Evolutionary conservation across 2,888 invertebrate genomes (phyloP), one percentile per base, ranked within the genome.

Genomic region (Scaptomyza tumidula): DNA sequence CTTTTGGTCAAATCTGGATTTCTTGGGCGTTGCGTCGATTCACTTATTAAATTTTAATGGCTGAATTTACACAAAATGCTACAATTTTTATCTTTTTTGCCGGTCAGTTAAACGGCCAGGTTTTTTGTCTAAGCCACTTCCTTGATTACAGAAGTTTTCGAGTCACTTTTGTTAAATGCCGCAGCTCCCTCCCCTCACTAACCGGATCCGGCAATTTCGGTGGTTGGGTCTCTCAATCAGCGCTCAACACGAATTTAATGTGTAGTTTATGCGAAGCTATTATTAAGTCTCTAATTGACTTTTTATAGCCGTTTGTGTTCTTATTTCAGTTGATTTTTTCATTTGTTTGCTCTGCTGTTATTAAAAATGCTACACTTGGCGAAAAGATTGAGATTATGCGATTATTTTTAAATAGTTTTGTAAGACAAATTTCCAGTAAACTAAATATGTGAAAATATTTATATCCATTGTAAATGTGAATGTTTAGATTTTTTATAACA

Each of bases 281-380:
- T 80, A 88, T 88, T 88, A 88, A 86, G 59, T 86, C 75, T 86
- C 75, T 88, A 83, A 88, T 88, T 83, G 86, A 75, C 80, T 82
- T 82, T 82, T 86, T 86, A 86, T 88, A 69, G 77, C 56, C 66
- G 62, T 46, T 63, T 68, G 66, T 71, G 78, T 86, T 73, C 78
- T 75, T 61, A 50, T 78, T 78, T 73, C 55, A 16, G 41, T 41
- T 41, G 4, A 43, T 31, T 54, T 50, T 53, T 54, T 44, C 16
- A 29, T 48, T 46, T 62, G 52, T 61, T 52, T 58, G 61, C 64
- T 37, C 61, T 24, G 44, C 33, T 39, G 35, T 6, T 29, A 59
- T 68, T 80, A 50, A 57, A 75, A 45, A 56, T 11, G 2, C 9
- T 52, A 44, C 75, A 75, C 78, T 74, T 1, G 1, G 9, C 39